Conservation (phyloP, 2,797 vertebrate species). For the Euthynnus affinis region DNA sequence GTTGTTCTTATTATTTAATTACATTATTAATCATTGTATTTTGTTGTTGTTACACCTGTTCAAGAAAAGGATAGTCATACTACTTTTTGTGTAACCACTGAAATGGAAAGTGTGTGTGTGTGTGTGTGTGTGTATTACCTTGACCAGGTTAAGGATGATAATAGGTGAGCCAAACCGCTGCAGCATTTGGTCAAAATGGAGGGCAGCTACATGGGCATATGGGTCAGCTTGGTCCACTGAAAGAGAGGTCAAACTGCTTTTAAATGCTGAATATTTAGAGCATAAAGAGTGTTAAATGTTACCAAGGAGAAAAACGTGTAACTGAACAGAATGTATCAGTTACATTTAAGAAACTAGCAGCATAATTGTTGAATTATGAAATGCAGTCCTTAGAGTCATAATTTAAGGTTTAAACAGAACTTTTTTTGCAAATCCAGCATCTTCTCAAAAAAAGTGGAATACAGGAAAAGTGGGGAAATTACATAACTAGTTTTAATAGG, state of each 20-base stretch:
- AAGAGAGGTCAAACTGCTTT: slow-evolving; percentile 21
- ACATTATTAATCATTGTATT: background rate
- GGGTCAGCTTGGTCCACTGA: slow-evolving; percentile 98
- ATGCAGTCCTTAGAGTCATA: background rate
- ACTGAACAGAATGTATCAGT: background rate
- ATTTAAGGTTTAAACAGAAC: background rate
- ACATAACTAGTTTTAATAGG: slow-evolving; percentile 5
- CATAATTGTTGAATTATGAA: background rate
- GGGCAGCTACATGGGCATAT: slow-evolving; percentile 93
- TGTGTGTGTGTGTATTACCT: slow-evolving; percentile 83
- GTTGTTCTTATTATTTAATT: background rate
- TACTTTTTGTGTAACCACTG: background rate
- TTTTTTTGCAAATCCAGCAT: too few relatives aligned
- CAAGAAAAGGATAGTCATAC: background rate
- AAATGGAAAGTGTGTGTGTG: slow-evolving; percentile 1
- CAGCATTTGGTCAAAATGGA: slow-evolving; percentile 99
- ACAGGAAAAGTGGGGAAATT: background rate
- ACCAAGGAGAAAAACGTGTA: background rate
- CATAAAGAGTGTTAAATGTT: background rate
- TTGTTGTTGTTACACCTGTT: background rate
- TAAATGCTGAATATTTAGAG: background rate
- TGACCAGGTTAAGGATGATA: slow-evolving; percentile 98
- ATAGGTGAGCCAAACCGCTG: slow-evolving; percentile 98
- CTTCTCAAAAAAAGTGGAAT: background rate
- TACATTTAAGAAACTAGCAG: background rate